Conservation (phyloP, 2,888 invertebrate species). For the Euphydryas editha region DNA sequence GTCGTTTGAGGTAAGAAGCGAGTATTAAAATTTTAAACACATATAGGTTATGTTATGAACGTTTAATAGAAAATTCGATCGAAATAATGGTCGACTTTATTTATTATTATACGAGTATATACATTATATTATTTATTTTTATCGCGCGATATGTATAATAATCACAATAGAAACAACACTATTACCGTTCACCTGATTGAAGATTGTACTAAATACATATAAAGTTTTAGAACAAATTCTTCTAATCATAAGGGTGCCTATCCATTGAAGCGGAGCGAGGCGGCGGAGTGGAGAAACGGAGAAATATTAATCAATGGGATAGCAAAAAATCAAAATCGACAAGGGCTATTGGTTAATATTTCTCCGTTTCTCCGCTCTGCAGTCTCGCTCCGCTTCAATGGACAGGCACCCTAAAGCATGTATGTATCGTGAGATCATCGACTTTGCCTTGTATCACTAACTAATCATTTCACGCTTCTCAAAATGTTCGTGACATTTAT, state of each 20-base stretch:
- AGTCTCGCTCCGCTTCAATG: too few relatives aligned
- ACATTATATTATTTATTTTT: too few relatives aligned
- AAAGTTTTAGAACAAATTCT: conserved; percentile 7
- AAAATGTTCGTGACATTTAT: conserved; percentile 10
- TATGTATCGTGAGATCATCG: conserved; percentile 17
- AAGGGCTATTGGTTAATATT: too few relatives aligned
- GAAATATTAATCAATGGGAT: too few relatives aligned
- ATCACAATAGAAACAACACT: conserved; percentile 19
- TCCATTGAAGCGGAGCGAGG: too few relatives aligned
- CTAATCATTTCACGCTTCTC: conserved; percentile 25
- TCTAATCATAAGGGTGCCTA: conserved; percentile 18
- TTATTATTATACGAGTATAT: too few relatives aligned
- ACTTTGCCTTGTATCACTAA: conserved; percentile 32
- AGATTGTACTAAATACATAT: conserved; percentile 8
- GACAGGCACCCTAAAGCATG: too few relatives aligned
- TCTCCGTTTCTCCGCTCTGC: too few relatives aligned
- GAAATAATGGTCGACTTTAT: conserved; percentile 33
- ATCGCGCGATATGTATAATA: conserved; percentile 14
- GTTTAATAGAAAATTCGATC: conserved; percentile 36
- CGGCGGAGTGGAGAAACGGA: too few relatives aligned
- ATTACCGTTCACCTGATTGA: conserved; percentile 1
- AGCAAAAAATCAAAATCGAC: too few relatives aligned
- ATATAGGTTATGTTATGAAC: conserved; percentile 28
- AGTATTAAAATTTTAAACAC: conserved; percentile 44
- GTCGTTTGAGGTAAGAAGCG: conserved; percentile 77